Percentiles rank a stretch among this genome's conserved stretches.
phyloP scores from a whole-genome alignment of 1,140 invertebrate species.

The Eueides isabella region DNA sequence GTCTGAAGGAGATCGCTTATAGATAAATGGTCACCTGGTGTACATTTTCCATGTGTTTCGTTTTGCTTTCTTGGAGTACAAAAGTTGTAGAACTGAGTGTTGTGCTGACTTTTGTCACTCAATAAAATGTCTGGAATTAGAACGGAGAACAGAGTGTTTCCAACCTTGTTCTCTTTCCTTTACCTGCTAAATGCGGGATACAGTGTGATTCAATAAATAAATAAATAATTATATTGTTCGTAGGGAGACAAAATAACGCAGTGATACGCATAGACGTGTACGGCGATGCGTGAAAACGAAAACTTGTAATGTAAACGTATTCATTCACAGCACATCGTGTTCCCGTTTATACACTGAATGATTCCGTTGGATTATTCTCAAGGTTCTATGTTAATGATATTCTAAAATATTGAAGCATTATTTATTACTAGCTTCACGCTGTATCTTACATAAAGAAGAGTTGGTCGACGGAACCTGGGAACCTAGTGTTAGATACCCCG shows the following conservation, averaged over 20 bases:
- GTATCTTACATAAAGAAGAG: too few relatives aligned
- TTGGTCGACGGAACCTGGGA: too few relatives aligned
- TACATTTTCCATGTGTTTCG: too few relatives aligned
- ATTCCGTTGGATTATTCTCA: background rate
- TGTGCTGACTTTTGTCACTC: too few relatives aligned
- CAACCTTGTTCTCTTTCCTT: background rate
- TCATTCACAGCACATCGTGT: conserved; percentile 21
- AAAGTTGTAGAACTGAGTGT: too few relatives aligned
- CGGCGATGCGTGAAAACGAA: conserved; percentile 34
- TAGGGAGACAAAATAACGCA: background rate
- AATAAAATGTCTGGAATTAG: too few relatives aligned
- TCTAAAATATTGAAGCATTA: too few relatives aligned
- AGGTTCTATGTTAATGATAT: background rate
- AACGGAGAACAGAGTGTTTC: background rate
- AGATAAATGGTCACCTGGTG: too few relatives aligned
- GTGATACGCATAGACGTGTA: conserved; percentile 3
- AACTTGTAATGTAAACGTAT: conserved; percentile 26
- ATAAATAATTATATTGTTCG: background rate
- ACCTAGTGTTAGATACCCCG: too few relatives aligned
- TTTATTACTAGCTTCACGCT: too few relatives aligned
- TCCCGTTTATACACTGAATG: conserved; percentile 18
- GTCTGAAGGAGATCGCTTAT: too few relatives aligned
- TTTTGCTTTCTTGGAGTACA: too few relatives aligned
- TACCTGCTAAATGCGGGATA: background rate
- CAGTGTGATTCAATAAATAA: background rate